These are phyloP conservation scores for Mesitornis unicolor DNA, from an alignment of 2,113 vertebrate species.

Conservation along the genomic window DNA sequence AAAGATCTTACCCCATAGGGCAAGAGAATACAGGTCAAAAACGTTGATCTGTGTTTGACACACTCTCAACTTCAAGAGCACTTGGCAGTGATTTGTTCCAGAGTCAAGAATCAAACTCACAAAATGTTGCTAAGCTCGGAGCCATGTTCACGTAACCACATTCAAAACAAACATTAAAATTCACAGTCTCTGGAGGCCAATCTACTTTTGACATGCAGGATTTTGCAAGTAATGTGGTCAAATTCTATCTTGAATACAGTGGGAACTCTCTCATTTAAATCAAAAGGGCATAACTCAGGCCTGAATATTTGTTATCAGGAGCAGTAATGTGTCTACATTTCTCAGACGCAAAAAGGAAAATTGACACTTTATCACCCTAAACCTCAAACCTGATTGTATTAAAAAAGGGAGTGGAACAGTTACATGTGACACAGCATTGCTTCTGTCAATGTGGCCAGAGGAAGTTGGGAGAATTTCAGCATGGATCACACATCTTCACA, in stretches of 20 bases:
- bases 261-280: not conserved
- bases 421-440: not conserved
- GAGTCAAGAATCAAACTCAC: slow-evolving; percentile 47
- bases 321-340: not conserved
- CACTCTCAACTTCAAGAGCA: slow-evolving; percentile 42
- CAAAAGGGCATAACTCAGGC: not conserved
- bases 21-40: slow-evolving; percentile 58
- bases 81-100: slow-evolving; percentile 52
- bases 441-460: not conserved
- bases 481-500: not conserved
- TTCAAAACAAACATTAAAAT: slow-evolving; percentile 50
- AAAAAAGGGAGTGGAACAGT: not conserved
- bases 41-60: slow-evolving; percentile 49
- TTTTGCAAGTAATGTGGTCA: not conserved
- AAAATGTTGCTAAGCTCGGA: not conserved
- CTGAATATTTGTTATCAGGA: not conserved
- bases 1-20: slow-evolving; percentile 58
- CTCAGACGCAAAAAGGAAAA: not conserved
- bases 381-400: not conserved
- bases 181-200: slow-evolving; percentile 12
- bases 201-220: not conserved
- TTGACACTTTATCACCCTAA: not conserved
- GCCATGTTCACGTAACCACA: slow-evolving; percentile 9
- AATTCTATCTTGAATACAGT: not conserved
- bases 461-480: not conserved